Base-by-base conservation (phyloP, 1,140 invertebrate species). In the Drosophila subobscura region DNA sequence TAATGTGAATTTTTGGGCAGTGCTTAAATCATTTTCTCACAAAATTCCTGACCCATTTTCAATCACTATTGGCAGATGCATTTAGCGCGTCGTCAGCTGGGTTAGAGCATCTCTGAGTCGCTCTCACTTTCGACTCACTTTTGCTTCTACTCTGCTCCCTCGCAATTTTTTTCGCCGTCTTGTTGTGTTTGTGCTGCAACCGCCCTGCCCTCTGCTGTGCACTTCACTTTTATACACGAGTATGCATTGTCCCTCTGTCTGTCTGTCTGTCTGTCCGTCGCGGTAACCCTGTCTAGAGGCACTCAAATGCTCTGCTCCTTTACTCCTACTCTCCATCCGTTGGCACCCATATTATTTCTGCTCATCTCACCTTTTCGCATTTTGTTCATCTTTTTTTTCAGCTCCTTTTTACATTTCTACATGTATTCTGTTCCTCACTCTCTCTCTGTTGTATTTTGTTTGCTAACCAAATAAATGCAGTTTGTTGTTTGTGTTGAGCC, bases 401-500 rank as follows among this genome's bases (percentile, higher is more conserved):
- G 33, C 46, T 20, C 20, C 50, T 14, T 37, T 57, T 53, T 51
- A 0, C 8, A 33, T 14, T 37, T 57, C 54, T 51, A 0, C 8
- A 33, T 33, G 29, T 1, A 29, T 29, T 29, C 27, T 29, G 6
- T 29, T 29, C 29, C 29, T 12, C 33, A 12, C 33, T 12, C 10
- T 4, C 29, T 33, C 33, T 4, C 33, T 37, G 1, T 12, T 4
- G 1, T 58, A 55, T 22, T n/a, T 67, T 84, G 59, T 76, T 79
- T 85, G 81, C 85, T 74, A 86, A 86, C 78, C 68, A 86, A 86
- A 88, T 88, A 86, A 86, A 86, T 81, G 83, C 81, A 88, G 83
- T 88, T 86, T 83, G 81, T 86, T 86, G 81, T 86, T 86, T 86
- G 83, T 86, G 83, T 86, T 88, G 83, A 86, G 78, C 83, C 83